phyloP scores from a whole-genome alignment of 2,888 invertebrate genomes.

The Tachina grossa region DNA sequence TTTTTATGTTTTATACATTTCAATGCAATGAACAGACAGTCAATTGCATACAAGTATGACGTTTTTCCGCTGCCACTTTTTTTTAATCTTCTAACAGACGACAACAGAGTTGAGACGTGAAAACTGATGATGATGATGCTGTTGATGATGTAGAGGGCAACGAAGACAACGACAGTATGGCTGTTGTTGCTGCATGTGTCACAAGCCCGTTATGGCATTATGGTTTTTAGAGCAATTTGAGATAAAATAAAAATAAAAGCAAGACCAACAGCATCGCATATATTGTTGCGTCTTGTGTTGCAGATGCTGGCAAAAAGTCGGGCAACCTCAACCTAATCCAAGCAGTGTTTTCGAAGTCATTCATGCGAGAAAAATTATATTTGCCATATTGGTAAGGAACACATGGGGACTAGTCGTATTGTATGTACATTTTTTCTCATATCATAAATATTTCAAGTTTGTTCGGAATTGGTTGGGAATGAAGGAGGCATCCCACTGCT shows the following conservation, averaged over 20 bases:
- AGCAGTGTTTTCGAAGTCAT: conserved; percentile 64
- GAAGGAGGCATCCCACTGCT: not conserved
- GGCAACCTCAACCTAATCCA: conserved; percentile 66
- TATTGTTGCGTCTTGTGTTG: conserved; percentile 19
- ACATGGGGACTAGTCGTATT: conserved; percentile 45
- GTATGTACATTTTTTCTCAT: not conserved
- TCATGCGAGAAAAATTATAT: conserved; percentile 69
- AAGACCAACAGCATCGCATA: conserved; percentile 33
- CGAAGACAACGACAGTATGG: not conserved
- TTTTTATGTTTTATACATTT: conserved; percentile 42
- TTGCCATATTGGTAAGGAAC: conserved; percentile 58
- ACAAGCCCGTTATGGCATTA: conserved; percentile 62
- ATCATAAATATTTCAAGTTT: not conserved
- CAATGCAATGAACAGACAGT: conserved; percentile 51
- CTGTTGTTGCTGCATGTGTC: conserved; percentile 29
- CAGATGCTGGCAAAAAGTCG: conserved; percentile 45
- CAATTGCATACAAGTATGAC: conserved; percentile 11
- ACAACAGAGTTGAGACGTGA: conserved; percentile 31
- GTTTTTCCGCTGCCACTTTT: conserved; percentile 11
- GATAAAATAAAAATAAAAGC: not conserved
- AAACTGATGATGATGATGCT: conserved; percentile 12
- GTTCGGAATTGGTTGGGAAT: conserved; percentile 13
- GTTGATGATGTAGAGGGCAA: conserved; percentile 3
- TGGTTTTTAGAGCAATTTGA: conserved; percentile 46
- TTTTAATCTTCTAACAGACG: conserved; percentile 23